Base-by-base conservation (phyloP, 2,888 invertebrate genomes). In the Anthophora plumipes region DNA sequence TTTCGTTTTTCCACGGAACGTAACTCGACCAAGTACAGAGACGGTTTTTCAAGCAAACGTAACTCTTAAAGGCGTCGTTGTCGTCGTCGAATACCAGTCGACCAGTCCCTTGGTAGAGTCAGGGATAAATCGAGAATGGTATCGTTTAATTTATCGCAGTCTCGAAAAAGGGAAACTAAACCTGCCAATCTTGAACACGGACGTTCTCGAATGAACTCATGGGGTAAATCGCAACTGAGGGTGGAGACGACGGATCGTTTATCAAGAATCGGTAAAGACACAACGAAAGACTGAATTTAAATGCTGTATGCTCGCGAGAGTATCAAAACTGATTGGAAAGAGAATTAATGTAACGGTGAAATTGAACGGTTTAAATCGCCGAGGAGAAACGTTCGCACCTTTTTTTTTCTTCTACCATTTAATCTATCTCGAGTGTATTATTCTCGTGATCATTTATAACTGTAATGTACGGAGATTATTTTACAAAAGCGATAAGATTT, bases 401-500 rank as follows among this genome's bases (percentile, higher is more conserved):
- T 60, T 48, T 55, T n/a, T n/a, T n/a, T n/a, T n/a, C n/a, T n/a
- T n/a, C n/a, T n/a, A n/a, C 17, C 37, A 20, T 68, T 50, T 50
- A 48, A 39, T 67, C 50, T 17, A 12, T 17, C n/a, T n/a, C 8
- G 11, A 22, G 39, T 14, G 41, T 46, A 57, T 37, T 22, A 43
- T 50, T 55, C 17, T 8, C n/a, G 48, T 12, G 46, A 39, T 52
- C 66, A 70, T 79, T 72, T 59, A 50, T 72, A 25, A 43, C 50
- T 54, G 22, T n/a, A n/a, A n/a, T 31, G 43, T 31, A 54, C 39
- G 9, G 68, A 46, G 41, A 80, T 82, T 79, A 85, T 52, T 77
- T 50, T 55, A n/a, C n/a, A 37, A 72, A 41, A 14, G 43, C 60
- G 77, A 82, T 85, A 85, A 76, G 77, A 85, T 80, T 82, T 63